Evolutionary conservation across 2,113 vertebrate species (phyloP).

Genomic region (Urocynchramus pylzowi): DNA sequence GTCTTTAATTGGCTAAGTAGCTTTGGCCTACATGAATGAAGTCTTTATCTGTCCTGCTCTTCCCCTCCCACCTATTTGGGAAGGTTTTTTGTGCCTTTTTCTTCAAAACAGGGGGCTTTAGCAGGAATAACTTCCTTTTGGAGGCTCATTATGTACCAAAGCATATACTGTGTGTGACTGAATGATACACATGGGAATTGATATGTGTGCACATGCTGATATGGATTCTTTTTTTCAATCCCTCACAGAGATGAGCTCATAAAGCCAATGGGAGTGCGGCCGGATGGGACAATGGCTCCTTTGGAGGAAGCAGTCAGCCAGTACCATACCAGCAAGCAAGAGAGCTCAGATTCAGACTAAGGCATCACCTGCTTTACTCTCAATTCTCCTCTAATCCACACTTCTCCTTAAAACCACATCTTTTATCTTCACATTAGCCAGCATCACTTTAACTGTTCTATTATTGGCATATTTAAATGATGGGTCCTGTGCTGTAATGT

Average conservation of each 20-base stretch:
- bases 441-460: slow-evolving; percentile 65
- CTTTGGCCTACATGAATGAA: slow-evolving; percentile 69
- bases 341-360: slow-evolving; percentile 91
- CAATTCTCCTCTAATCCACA: slow-evolving; percentile 53
- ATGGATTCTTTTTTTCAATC: slow-evolving; percentile 45
- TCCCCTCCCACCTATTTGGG: slow-evolving; percentile 61
- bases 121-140: slow-evolving; percentile 63
- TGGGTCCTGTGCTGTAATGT: slow-evolving; percentile 53
- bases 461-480: slow-evolving; percentile 59
- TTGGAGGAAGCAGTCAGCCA: slow-evolving; percentile 85
- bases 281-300: slow-evolving; percentile 90
- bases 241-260: slow-evolving; percentile 89
- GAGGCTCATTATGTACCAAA: slow-evolving; percentile 37
- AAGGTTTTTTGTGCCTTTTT: slow-evolving; percentile 43
- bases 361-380: slow-evolving; percentile 53
- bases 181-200: slow-evolving; percentile 36
- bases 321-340: slow-evolving; percentile 75
- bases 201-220: slow-evolving; percentile 53
- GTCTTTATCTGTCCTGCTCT: slow-evolving; percentile 63
- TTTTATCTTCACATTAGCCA: slow-evolving; percentile 68
- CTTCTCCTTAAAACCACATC: slow-evolving; percentile 64
- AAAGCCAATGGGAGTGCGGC: slow-evolving; percentile 91
- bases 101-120: slow-evolving; percentile 58
- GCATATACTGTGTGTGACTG: background rate
- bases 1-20: slow-evolving; percentile 72